Evolutionary conservation across 2,113 vertebrate species (phyloP).

Genomic region (Sinocyclocheilus grahami): DNA sequence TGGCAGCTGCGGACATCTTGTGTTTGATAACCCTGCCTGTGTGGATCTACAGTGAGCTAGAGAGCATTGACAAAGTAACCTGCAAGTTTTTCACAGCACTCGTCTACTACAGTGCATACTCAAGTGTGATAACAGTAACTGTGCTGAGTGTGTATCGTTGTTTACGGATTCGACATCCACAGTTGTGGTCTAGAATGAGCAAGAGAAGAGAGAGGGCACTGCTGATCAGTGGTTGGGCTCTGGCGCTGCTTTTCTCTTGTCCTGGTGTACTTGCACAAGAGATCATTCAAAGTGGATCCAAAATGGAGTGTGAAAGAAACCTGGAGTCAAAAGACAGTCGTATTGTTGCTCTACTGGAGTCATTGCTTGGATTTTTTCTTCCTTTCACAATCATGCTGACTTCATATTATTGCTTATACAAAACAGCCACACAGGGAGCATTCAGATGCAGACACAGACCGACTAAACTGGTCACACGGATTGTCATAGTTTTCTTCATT

Average conservation of each 20-base stretch:
- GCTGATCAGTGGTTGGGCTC: conserved; percentile 56
- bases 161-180: conserved; percentile 66
- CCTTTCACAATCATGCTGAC: conserved; percentile 69
- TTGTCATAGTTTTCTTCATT: conserved; percentile 68
- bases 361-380: conserved; percentile 68
- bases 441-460: conserved; percentile 57
- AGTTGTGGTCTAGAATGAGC: conserved; percentile 60
- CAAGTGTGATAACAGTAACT: conserved; percentile 71
- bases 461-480: conserved; percentile 57
- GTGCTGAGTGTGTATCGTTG: conserved; percentile 70
- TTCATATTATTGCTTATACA: conserved; percentile 66
- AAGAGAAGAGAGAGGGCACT: conserved; percentile 47
- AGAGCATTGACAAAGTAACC: conserved; percentile 32
- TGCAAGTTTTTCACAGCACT: conserved; percentile 68
- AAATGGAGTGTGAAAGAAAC: not conserved
- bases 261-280: conserved; percentile 40
- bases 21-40: conserved; percentile 71
- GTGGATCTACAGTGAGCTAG: conserved; percentile 67
- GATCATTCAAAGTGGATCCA: conserved; percentile 42
- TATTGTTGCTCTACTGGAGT: conserved; percentile 62
- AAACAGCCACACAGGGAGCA: conserved; percentile 62
- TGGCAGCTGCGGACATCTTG: conserved; percentile 72
- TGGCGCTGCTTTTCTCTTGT: conserved; percentile 21
- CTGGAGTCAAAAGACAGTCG: conserved; percentile 23
- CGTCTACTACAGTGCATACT: conserved; percentile 68